phyloP scores from a whole-genome alignment of 2,888 invertebrate genomes.

The Leptinotarsa rubiginosa region DNA sequence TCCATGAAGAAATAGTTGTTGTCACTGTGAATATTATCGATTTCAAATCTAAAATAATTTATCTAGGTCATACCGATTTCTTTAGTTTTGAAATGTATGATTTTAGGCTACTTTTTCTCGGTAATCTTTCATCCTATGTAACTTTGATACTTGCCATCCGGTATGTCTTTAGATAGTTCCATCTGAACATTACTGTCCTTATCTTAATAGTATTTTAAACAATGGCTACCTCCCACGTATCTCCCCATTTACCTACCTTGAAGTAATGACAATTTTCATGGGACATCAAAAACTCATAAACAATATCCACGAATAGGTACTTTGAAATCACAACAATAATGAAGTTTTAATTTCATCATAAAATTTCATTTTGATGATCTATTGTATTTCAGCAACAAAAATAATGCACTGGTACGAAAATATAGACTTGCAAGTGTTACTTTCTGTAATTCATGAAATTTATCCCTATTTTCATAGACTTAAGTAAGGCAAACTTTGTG shows the following conservation, averaged over 20 bases:
- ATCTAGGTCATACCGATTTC: too few relatives aligned
- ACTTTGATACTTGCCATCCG: background rate
- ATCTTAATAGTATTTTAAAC: background rate
- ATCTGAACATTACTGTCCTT: background rate
- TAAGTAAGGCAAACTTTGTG: too few relatives aligned
- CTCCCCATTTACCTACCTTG: background rate
- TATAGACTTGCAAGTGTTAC: too few relatives aligned
- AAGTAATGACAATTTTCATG: constrained; percentile 2
- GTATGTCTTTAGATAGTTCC: background rate
- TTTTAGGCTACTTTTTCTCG: too few relatives aligned
- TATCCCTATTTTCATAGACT: too few relatives aligned
- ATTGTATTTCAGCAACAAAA: background rate
- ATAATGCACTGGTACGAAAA: background rate
- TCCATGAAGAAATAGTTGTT: too few relatives aligned
- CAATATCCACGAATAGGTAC: background rate
- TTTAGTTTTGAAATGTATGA: too few relatives aligned
- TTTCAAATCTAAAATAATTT: too few relatives aligned
- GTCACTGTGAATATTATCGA: too few relatives aligned
- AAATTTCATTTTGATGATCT: background rate
- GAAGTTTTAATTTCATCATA: background rate
- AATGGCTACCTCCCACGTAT: background rate
- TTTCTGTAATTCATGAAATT: too few relatives aligned
- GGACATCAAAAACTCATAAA: background rate
- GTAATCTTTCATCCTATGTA: too few relatives aligned
- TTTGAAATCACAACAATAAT: background rate